Percentiles rank a stretch among this genome's conserved stretches.
phyloP scores from a whole-genome alignment of 2,113 vertebrate species.

The Pelodiscus sinensis region DNA sequence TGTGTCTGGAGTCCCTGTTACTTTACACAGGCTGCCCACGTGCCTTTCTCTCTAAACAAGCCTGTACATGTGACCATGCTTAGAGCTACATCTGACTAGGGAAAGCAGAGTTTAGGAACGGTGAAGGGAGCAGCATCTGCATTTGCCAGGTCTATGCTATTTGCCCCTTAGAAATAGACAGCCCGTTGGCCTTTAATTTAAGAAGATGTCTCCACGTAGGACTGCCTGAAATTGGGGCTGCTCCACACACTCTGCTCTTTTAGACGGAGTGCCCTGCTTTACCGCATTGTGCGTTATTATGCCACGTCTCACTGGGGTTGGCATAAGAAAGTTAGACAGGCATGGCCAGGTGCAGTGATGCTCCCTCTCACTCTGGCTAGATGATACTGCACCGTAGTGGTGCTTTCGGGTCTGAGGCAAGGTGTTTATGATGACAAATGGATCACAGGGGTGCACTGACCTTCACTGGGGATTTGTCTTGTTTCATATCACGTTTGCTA shows the following conservation, averaged over 20 bases:
- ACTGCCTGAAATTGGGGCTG: not conserved
- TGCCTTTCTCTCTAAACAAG: not conserved
- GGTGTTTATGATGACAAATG: too few relatives aligned
- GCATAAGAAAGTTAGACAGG: too few relatives aligned
- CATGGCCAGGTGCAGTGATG: not conserved
- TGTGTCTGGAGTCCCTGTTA: not conserved
- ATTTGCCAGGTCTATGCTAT: accelerated
- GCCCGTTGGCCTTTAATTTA: not conserved
- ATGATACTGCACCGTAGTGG: not conserved
- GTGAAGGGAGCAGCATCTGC: not conserved
- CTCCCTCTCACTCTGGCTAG: not conserved
- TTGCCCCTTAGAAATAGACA: not conserved
- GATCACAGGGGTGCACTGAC: not conserved
- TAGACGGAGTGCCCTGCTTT: constrained; percentile 9
- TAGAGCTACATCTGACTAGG: not conserved
- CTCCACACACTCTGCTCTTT: constrained; percentile 1
- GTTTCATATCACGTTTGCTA: not conserved
- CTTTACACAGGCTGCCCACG: not conserved
- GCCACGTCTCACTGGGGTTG: too few relatives aligned
- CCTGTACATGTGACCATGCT: not conserved
- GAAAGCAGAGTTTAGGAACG: not conserved
- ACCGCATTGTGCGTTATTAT: not conserved
- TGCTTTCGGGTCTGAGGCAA: too few relatives aligned
- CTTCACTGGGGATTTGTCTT: not conserved
- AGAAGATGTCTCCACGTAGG: not conserved